Evolutionary conservation across 2,797 vertebrate genomes (phyloP), one percentile per base, ranked within the genome.

Genomic region (Galagoides demidoff): DNA sequence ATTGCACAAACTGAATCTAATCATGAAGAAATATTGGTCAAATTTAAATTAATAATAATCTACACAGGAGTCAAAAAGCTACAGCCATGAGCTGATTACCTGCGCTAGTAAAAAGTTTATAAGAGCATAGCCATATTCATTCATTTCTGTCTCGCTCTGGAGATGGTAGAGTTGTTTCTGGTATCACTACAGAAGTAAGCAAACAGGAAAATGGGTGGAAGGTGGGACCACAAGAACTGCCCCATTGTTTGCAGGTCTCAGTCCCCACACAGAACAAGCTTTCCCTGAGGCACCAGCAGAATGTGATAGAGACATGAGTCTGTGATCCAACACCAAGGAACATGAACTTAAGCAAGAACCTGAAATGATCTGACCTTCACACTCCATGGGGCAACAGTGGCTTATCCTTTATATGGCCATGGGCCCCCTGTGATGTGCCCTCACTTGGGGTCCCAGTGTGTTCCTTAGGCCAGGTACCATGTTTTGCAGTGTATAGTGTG

Each of bases 371-470:
- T 49, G 49, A 59, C 39, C 1, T 8, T 49, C 6, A 12, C 5
- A 16, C 25, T 13, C 64, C 63, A 9, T 27, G 14, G 20, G 7
- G 34, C 16, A n/a, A 17, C 4, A 37, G 34, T 4, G 29, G 43
- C 78, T n/a, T 5, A 7, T 71, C 63, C 22, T 66, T n/a, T 55
- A 19, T 14, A 0, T 3, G 14, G n/a, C n/a, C 23, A 1, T 1
- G 0, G 14, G 23, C 7, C 22, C n/a, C n/a, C 76, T 55, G 52
- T 37, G 22, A 22, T 25, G 57, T 43, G 0, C 27, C n/a, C 43
- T 64, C 61, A 59, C 13, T 57, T 5, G 1, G 52, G 19, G 20
- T 49, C n/a, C 23, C 14, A 34, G 34, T 2, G 17, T 39, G 57
- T n/a, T 57, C 49, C 57, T 66, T 29, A 7, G 17, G 43, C 16